Evolutionary conservation across 1,140 invertebrate genomes (phyloP), one percentile per base, ranked within the genome.

Genomic region (Octopus sinensis): DNA sequence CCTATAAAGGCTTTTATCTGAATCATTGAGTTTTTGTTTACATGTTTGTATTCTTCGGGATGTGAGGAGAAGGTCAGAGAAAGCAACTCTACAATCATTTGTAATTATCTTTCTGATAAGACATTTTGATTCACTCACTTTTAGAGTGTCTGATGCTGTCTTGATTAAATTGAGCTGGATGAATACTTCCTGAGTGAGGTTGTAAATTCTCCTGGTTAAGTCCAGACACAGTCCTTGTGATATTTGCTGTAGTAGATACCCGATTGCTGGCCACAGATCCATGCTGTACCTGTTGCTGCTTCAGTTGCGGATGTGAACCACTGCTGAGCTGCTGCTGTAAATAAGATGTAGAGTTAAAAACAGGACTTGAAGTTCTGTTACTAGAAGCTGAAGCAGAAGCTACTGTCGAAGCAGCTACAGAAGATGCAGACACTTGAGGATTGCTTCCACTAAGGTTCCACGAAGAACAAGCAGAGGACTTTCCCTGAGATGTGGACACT

Each of bases 401-500:
- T 5, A 51, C 43, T 12, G n/a, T 68, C 12, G 12, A 13, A 12
- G 12, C 12, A 68, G 12, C 12, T 68, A 68, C 3, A 68, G 30
- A 43, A 43, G 30, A 2, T 5, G 9, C 68, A 73, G 68, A 12
- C 4, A 23, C 68, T 73, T 9, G 13, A 73, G 68, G 30, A 73
- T n/a, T 73, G 68, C 13, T 13, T n/a, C 13, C 13, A 73, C 68
- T 17, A 0, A 73, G 6, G 68, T 73, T 73, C 68, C 68, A 73
- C 30, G 68, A n/a, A 6, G 68, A n/a, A 6, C 30, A 23, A 23
- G 68, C 68, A 73, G 68, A 73, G 13, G 76, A 77, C 52, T 77
- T 77, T 77, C 76, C 76, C 76, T 77, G 76, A 77, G 76, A 77
- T 77, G 76, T 51, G 30, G 68, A 73, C 68, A 73, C 68, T 73